phyloP scores from a whole-genome alignment of 2,797 vertebrate genomes.

The Selene dorsalis region DNA sequence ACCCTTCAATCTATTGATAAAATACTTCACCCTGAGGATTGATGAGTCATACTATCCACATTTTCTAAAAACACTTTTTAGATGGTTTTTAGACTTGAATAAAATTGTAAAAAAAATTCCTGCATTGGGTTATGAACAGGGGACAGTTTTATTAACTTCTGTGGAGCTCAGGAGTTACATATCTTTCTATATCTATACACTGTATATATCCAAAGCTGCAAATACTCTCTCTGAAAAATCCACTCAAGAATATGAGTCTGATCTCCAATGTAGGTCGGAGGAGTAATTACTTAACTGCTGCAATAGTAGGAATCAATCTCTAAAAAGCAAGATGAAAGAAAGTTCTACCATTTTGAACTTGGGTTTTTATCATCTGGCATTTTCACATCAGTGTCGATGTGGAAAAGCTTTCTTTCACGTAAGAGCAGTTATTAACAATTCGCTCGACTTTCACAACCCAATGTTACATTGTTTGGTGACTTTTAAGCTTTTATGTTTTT shows the following conservation, averaged over 20 bases:
- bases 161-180: neutral
- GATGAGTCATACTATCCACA: neutral
- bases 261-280: neutral
- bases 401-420: neutral
- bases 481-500: constrained; percentile 4
- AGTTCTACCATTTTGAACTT: neutral
- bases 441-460: constrained; percentile 2
- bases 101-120: neutral
- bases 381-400: neutral
- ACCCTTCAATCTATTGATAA: neutral
- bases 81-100: neutral
- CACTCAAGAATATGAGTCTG: neutral
- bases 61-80: neutral
- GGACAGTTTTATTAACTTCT: neutral
- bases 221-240: neutral
- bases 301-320: neutral
- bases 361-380: neutral
- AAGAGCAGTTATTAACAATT: neutral
- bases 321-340: neutral
- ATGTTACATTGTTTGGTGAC: neutral
- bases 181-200: neutral
- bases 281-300: neutral
- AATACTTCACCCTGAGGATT: neutral
- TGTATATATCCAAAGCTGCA: neutral
- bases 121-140: neutral